Conservation (phyloP, 2,797 vertebrate species). For the Masticophis lateralis region DNA sequence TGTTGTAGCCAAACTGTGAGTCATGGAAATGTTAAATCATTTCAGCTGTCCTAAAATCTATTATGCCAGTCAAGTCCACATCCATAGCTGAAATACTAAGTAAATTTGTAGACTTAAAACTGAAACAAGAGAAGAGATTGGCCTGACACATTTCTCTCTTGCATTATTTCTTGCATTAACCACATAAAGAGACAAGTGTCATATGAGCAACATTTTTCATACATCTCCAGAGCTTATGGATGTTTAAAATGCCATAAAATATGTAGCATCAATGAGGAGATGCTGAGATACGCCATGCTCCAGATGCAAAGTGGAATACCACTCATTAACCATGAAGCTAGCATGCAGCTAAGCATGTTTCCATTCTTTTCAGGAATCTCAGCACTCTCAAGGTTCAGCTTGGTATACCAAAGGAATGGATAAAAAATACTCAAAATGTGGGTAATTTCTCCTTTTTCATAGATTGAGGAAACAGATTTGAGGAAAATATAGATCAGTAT, state of each 20-base stretch:
- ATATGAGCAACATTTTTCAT: rapidly evolving
- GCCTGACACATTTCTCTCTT: background rate
- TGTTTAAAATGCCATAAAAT: background rate
- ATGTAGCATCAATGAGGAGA: background rate
- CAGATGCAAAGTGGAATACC: background rate
- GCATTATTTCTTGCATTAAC: background rate
- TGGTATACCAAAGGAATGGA: background rate
- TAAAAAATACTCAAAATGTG: rapidly evolving
- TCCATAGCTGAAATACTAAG: background rate
- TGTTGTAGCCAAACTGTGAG: conserved; percentile 52
- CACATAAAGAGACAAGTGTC: background rate
- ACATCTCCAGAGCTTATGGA: background rate
- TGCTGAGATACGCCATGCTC: background rate
- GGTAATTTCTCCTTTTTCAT: rapidly evolving
- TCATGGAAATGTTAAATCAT: conserved; percentile 43
- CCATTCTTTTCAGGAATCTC: background rate
- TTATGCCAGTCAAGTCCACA: background rate
- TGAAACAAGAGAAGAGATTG: background rate
- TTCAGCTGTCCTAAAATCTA: background rate
- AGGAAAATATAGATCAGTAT: background rate
- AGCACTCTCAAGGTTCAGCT: background rate
- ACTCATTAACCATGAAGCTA: background rate
- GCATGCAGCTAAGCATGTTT: background rate
- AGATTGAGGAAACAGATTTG: background rate
- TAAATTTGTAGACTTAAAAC: rapidly evolving